Evolutionary conservation across 1,140 invertebrate genomes (phyloP).

Genomic region (Spodoptera litura): DNA sequence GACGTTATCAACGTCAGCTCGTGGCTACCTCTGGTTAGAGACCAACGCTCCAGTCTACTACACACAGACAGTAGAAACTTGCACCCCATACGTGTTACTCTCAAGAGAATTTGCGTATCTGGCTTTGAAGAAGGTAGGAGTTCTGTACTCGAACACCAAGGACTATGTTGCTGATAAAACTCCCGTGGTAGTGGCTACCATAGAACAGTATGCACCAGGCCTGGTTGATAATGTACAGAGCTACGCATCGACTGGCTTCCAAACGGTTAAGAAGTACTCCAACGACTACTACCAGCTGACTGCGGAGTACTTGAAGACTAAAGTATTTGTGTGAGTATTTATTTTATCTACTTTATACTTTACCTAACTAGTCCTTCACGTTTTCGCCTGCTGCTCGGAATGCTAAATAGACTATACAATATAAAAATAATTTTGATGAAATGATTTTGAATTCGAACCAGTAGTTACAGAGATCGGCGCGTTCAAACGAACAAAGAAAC

Average conservation of each 20-base stretch:
- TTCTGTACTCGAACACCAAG: slow-evolving; percentile 85
- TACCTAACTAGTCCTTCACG: too few relatives aligned
- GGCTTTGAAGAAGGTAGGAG: slow-evolving; percentile 83
- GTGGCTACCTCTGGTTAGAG: slow-evolving; percentile 88
- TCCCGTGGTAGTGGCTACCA: slow-evolving; percentile 87
- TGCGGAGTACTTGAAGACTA: slow-evolving; percentile 88
- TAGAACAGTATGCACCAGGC: slow-evolving; percentile 90
- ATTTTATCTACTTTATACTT: slow-evolving; percentile 6
- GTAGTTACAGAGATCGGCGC: too few relatives aligned
- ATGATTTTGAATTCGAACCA: too few relatives aligned
- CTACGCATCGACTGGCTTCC: slow-evolving; percentile 76
- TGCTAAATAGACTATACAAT: too few relatives aligned
- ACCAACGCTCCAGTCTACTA: slow-evolving; percentile 89
- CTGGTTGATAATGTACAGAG: slow-evolving; percentile 87
- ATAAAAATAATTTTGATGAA: too few relatives aligned
- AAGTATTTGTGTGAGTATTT: slow-evolving; percentile 92
- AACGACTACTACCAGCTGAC: slow-evolving; percentile 82
- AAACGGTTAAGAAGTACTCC: slow-evolving; percentile 78
- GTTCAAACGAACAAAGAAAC: too few relatives aligned
- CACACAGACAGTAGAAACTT: slow-evolving; percentile 84
- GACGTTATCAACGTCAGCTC: slow-evolving; percentile 85
- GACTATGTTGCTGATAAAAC: slow-evolving; percentile 87
- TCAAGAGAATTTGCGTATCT: slow-evolving; percentile 86
- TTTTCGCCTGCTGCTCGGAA: too few relatives aligned
- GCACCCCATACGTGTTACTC: slow-evolving; percentile 88